Conservation (phyloP, 1,140 invertebrate species). For the Magallana gigas region DNA sequence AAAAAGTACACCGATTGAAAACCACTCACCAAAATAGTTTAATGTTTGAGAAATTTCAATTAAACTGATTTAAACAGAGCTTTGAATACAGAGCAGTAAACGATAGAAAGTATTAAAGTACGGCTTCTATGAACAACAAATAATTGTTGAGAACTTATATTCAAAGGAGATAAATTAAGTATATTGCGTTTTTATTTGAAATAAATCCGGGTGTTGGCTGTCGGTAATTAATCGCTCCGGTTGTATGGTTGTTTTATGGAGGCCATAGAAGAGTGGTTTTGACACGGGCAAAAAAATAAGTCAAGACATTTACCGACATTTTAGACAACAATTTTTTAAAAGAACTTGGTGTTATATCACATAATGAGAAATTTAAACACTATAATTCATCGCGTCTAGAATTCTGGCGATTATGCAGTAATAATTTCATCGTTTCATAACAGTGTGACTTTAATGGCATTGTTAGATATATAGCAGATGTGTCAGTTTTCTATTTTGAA, state of each 20-base stretch:
- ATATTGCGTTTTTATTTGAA: conserved; percentile 32
- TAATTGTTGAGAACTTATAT: neutral
- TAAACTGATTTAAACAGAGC: neutral
- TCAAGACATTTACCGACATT: conserved; percentile 37
- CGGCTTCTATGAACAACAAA: neutral
- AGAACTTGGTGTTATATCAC: conserved; percentile 16
- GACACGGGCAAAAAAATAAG: conserved; percentile 14
- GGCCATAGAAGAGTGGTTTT: conserved; percentile 2
- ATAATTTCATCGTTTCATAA: neutral
- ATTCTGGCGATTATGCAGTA: neutral
- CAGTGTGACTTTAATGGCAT: too few species aligned
- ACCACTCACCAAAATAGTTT: neutral
- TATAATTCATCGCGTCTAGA: neutral
- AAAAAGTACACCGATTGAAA: neutral
- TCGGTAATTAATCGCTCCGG: neutral
- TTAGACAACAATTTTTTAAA: conserved; percentile 16
- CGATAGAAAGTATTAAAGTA: conserved; percentile 3
- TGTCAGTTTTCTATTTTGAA: too few species aligned
- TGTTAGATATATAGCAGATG: too few species aligned
- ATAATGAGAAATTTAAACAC: conserved; percentile 2
- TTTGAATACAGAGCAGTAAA: neutral
- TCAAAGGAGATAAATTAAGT: conserved; percentile 22
- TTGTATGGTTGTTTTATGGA: neutral
- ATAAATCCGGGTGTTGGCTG: conserved; percentile 31
- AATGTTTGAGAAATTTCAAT: neutral